Evolutionary conservation across 2,888 invertebrate genomes (phyloP).

Genomic region (Labia minor): DNA sequence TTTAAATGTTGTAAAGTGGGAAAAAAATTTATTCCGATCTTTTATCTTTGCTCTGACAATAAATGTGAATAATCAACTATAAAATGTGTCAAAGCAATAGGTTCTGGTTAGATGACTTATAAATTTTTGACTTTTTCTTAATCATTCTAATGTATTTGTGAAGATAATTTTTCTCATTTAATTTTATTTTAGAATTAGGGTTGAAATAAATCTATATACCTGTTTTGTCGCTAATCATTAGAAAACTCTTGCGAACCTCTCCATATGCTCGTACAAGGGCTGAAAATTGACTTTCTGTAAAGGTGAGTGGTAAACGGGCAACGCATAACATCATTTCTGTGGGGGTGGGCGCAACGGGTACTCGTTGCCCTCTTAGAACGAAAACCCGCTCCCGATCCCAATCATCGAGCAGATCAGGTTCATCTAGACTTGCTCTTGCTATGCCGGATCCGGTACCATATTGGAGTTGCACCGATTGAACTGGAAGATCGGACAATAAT

Average conservation of each 20-base stretch:
- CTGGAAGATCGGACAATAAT: slow-evolving; percentile 33
- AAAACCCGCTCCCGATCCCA: slow-evolving; percentile 34
- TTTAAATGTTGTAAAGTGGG: no score
- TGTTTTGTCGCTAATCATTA: slow-evolving; percentile 39
- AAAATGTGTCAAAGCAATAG: no score
- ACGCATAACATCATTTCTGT: slow-evolving; percentile 42
- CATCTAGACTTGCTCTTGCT: slow-evolving; percentile 34
- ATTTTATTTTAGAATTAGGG: no score
- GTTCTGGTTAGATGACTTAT: no score
- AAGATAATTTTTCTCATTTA: no score
- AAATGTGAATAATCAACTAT: no score
- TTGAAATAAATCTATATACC: slow-evolving; percentile 32
- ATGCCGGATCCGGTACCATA: slow-evolving; percentile 31
- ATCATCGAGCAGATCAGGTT: slow-evolving; percentile 36
- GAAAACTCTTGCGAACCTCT: slow-evolving; percentile 38
- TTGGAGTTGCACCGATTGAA: slow-evolving; percentile 32
- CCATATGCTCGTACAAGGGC: slow-evolving; percentile 38
- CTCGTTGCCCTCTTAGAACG: slow-evolving; percentile 33
- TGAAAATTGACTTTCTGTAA: slow-evolving; percentile 38
- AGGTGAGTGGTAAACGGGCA: slow-evolving; percentile 38
- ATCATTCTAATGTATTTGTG: no score
- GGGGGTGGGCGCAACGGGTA: slow-evolving; percentile 37
- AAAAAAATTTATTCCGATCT: no score
- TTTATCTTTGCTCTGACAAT: no score
- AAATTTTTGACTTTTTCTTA: no score